Percentiles rank a stretch among this genome's conserved stretches.
Evolutionary conservation across 2,888 invertebrate species (phyloP).

Genomic region (Psylliodes chrysocephalus): DNA sequence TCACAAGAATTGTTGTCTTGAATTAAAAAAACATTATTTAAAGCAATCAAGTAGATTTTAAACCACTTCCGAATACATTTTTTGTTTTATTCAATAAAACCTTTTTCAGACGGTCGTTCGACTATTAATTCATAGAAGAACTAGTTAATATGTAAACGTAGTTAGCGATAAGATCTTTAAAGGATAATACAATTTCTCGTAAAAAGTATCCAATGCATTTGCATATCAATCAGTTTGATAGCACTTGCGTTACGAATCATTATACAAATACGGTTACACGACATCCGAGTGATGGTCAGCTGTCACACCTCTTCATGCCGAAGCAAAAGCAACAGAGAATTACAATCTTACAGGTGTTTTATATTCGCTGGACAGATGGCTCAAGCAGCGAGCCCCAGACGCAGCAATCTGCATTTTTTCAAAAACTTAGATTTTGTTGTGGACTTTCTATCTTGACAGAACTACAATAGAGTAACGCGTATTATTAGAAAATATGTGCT

Average conservation of each 20-base stretch:
- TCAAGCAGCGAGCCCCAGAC: neutral
- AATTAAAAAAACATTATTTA: no score
- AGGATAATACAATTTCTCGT: conserved; percentile 21
- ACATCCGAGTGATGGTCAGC: conserved; percentile 38
- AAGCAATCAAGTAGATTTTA: no score
- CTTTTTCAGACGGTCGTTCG: no score
- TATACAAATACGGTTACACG: conserved; percentile 41
- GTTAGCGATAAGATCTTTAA: conserved; percentile 1
- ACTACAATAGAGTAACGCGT: no score
- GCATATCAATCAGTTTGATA: conserved; percentile 37
- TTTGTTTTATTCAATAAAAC: no score
- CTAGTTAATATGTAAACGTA: conserved; percentile 10
- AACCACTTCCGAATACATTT: no score
- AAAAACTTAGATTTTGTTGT: neutral
- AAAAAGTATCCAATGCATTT: conserved; percentile 28
- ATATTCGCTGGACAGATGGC: conserved; percentile 44
- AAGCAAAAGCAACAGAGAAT: conserved; percentile 36
- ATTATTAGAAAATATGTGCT: no score
- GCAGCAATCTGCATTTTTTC: neutral
- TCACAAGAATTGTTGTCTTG: no score
- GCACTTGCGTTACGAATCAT: conserved; percentile 38
- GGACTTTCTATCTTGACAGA: no score
- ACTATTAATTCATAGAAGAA: no score
- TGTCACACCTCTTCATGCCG: conserved; percentile 43
- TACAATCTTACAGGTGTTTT: conserved; percentile 46